These are phyloP conservation scores for Dolichomitus sp. DNA, from an alignment of 2,888 invertebrate species.

Conservation along the genomic window DNA sequence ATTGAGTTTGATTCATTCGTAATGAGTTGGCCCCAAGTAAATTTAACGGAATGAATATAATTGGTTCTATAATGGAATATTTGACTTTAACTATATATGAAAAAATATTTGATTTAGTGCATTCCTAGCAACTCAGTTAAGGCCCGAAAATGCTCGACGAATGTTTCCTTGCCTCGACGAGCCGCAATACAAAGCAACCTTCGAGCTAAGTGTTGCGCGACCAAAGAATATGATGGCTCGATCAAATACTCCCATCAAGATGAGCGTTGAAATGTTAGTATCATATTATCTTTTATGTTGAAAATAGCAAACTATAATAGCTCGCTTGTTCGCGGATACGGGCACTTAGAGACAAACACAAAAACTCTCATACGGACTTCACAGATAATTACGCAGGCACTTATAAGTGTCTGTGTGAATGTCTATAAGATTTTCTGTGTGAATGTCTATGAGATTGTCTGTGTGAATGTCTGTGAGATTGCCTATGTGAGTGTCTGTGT, in stretches of 20 bases:
- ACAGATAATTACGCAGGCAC: too few relatives aligned
- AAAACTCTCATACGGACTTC: too few relatives aligned
- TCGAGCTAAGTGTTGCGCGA: conserved; percentile 89
- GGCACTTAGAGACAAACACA: too few relatives aligned
- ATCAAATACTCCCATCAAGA: conserved; percentile 89
- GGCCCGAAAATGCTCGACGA: conserved; percentile 91
- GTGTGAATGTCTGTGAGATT: too few relatives aligned
- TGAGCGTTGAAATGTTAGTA: conserved; percentile 89
- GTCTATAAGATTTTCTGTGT: too few relatives aligned
- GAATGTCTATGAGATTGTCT: too few relatives aligned
- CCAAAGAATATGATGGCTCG: conserved; percentile 87
- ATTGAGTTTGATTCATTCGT: background rate
- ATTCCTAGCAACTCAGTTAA: conserved; percentile 90
- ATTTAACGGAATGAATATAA: background rate
- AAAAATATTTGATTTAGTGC: conserved; percentile 82
- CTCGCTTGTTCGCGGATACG: too few relatives aligned
- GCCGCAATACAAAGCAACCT: conserved; percentile 92
- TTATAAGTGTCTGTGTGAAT: too few relatives aligned
- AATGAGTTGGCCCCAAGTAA: background rate
- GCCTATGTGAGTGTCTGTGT: too few relatives aligned
- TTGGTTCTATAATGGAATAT: background rate
- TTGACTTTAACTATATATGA: background rate
- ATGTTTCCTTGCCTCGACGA: conserved; percentile 95
- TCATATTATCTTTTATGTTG: background rate
- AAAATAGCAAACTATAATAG: background rate